These are phyloP conservation scores for Sardinella longiceps DNA, from an alignment of 2,797 vertebrate species.

Conservation along the genomic window DNA sequence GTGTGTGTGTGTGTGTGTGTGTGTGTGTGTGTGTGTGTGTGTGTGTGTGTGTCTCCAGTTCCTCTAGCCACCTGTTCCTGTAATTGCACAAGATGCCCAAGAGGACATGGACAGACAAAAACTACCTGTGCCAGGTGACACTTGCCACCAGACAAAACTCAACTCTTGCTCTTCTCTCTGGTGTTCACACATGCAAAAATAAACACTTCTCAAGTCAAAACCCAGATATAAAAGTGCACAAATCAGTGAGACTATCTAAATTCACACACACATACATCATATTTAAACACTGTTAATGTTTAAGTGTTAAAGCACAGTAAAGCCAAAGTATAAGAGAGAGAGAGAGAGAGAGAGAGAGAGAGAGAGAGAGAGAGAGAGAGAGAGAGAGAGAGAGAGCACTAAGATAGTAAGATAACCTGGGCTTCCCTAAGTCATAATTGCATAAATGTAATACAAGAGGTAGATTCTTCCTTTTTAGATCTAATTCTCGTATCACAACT, in stretches of 20 bases:
- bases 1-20: background rate
- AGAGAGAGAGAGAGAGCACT: background rate
- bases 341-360: background rate
- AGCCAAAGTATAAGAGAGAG: background rate
- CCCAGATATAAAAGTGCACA: too few relatives aligned
- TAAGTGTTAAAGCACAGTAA: too few relatives aligned
- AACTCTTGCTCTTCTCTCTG: background rate
- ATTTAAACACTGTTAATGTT: too few relatives aligned
- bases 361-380: background rate
- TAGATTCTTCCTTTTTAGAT: too few relatives aligned
- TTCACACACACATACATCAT: too few relatives aligned
- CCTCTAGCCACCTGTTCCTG: constrained; percentile 50
- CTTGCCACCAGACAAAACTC: background rate
- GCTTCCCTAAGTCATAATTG: too few relatives aligned
- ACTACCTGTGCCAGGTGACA: background rate
- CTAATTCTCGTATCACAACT: too few relatives aligned
- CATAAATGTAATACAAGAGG: too few relatives aligned
- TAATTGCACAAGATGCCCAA: constrained; percentile 51
- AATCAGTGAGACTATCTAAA: too few relatives aligned
- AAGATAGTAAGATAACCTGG: background rate
- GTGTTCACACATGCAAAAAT: background rate
- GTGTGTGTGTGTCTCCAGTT: constrained; percentile 18
- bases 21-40: background rate
- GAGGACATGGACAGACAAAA: constrained; percentile 29
- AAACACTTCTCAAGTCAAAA: background rate